Evolutionary conservation across 2,888 invertebrate genomes (phyloP).

Genomic region (Girardia tigrina): DNA sequence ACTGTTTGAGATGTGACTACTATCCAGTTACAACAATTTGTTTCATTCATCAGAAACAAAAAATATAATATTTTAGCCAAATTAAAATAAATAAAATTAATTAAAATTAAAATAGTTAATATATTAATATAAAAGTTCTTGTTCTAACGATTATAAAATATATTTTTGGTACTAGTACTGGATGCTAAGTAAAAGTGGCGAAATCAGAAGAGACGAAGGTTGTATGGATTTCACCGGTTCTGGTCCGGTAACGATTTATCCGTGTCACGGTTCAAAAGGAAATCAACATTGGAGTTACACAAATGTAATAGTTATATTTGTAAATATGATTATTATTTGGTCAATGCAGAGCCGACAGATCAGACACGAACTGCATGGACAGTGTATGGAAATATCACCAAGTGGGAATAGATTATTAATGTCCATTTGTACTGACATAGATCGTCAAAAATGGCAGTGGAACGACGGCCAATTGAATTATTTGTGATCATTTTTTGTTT

Average conservation of each 20-base stretch:
- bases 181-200: slow-evolving; percentile 46
- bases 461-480: neutral
- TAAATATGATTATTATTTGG: neutral
- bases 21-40: too few relatives aligned
- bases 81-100: too few relatives aligned
- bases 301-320: neutral
- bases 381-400: slow-evolving; percentile 7
- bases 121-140: too few relatives aligned
- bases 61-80: too few relatives aligned
- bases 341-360: neutral
- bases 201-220: slow-evolving; percentile 48
- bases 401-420: neutral
- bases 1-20: too few relatives aligned
- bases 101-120: too few relatives aligned
- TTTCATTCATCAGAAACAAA: too few relatives aligned
- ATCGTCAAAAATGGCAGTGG: slow-evolving; percentile 8
- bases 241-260: slow-evolving; percentile 51
- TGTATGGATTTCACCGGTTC: slow-evolving; percentile 48
- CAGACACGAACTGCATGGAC: neutral
- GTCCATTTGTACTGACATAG: neutral
- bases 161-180: slow-evolving; percentile 44
- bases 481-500: neutral
- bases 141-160: too few relatives aligned
- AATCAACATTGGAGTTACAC: slow-evolving; percentile 53
- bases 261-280: slow-evolving; percentile 53